Evolutionary conservation across 2,113 vertebrate genomes (phyloP).

Genomic region (Oryzias curvinotus): DNA sequence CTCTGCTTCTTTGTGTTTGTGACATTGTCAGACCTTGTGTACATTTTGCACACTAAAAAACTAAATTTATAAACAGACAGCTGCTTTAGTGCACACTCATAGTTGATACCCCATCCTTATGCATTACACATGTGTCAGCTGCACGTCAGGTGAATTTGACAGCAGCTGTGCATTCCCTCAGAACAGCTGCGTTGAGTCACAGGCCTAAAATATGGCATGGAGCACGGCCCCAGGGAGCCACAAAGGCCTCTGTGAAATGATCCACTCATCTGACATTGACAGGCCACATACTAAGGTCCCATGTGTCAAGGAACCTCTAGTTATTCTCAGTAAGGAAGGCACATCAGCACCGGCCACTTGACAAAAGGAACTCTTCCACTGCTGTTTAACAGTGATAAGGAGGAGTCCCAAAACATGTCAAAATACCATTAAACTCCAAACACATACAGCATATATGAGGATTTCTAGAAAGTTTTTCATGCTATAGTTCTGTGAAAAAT

Average conservation of each 20-base stretch:
- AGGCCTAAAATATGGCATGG: constrained; percentile 11
- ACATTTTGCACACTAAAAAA: too few species aligned
- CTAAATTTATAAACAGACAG: constrained; percentile 5
- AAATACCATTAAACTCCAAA: constrained; percentile 5
- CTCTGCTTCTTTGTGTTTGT: too few species aligned
- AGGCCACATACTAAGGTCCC: constrained; percentile 47
- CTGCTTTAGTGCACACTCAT: constrained; percentile 4
- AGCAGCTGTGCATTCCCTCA: constrained; percentile 64
- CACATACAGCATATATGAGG: constrained; percentile 2
- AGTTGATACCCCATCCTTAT: constrained; percentile 6
- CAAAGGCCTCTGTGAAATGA: constrained; percentile 33
- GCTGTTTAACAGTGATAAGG: not conserved
- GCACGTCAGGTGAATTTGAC: constrained; percentile 56
- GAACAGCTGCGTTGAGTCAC: constrained; percentile 50
- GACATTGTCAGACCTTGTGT: too few species aligned
- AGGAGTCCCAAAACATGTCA: not conserved
- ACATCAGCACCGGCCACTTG: constrained; percentile 47
- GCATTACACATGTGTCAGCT: constrained; percentile 30
- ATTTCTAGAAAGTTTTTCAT: constrained; percentile 9
- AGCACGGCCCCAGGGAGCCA: constrained; percentile 13
- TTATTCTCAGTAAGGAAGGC: constrained; percentile 54
- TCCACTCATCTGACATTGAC: constrained; percentile 55
- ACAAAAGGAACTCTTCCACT: constrained; percentile 2
- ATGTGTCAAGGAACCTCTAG: constrained; percentile 23
- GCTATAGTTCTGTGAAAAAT: constrained; percentile 28